Percentiles rank a stretch among this genome's conserved stretches.
These are phyloP conservation scores for Apodemia mormo DNA, from an alignment of 2,888 invertebrate genomes.

Conservation along the genomic window DNA sequence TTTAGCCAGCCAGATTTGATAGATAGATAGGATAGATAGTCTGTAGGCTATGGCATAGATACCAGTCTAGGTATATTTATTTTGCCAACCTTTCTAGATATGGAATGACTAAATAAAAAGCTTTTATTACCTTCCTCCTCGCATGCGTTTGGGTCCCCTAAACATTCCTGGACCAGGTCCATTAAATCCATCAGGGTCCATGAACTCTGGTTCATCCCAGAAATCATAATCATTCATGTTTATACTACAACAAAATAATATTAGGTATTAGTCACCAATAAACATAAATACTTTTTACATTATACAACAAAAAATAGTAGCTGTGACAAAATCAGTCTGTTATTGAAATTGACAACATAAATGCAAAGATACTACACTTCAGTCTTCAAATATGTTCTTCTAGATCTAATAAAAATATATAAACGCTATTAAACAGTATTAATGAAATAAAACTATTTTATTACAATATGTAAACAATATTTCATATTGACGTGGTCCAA, in stretches of 20 bases:
- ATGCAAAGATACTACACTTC: no score
- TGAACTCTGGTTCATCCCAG: slow-evolving; percentile 4
- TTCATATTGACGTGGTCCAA: no score
- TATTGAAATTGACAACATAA: background rate
- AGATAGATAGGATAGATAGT: no score
- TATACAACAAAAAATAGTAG: background rate
- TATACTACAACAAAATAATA: background rate
- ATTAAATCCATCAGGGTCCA: background rate
- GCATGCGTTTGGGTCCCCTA: background rate
- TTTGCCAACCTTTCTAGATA: no score
- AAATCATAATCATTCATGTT: background rate
- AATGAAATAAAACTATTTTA: no score
- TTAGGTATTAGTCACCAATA: background rate
- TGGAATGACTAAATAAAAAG: background rate
- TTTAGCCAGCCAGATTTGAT: no score
- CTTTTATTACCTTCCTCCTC: background rate
- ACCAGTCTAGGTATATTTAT: no score
- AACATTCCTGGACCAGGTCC: slow-evolving; percentile 2
- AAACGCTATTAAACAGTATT: no score
- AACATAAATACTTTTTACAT: background rate
- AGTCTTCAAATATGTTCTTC: no score
- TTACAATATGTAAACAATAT: no score
- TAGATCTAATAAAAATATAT: no score
- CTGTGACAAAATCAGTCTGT: background rate
- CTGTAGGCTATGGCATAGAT: no score